phyloP scores from a whole-genome alignment of 92 coral and sea anemone species.

The Palythoa heliodiscus region DNA sequence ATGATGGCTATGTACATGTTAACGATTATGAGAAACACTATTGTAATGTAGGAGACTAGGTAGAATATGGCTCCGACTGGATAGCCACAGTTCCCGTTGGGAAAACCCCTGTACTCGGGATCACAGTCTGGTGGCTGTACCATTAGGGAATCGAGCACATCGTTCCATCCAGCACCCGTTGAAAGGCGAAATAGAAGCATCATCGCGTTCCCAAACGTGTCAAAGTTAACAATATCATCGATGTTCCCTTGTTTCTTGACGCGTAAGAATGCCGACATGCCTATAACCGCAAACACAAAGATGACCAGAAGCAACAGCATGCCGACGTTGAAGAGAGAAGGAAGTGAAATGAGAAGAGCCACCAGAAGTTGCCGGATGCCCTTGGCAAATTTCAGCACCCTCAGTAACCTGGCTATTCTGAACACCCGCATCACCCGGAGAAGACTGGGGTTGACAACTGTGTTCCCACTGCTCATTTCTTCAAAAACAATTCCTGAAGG shows the following conservation, averaged over 20 bases:
- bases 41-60: conserved; percentile 75
- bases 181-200: conserved; percentile 90
- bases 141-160: conserved; percentile 89
- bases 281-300: conserved; percentile 92
- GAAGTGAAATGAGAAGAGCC: conserved; percentile 88
- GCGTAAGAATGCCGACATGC: conserved; percentile 91
- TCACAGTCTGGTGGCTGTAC: conserved; percentile 91
- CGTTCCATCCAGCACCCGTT: conserved; percentile 98
- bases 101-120: conserved; percentile 62
- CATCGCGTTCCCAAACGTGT: conserved; percentile 90
- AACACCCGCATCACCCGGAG: conserved; percentile 91
- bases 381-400: conserved; percentile 91
- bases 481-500: conserved; percentile 82
- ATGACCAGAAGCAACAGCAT: conserved; percentile 88
- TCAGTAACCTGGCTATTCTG: conserved; percentile 86
- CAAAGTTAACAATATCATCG: conserved; percentile 91
- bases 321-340: conserved; percentile 92
- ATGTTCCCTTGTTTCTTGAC: conserved; percentile 84
- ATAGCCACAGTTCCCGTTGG: conserved; percentile 87
- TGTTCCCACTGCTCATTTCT: conserved; percentile 62
- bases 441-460: conserved; percentile 78
- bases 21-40: conserved; percentile 82
- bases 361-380: conserved; percentile 94
- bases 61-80: conserved; percentile 72
- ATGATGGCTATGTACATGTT: conserved; percentile 97